These are phyloP conservation scores for Busseola fusca DNA, from an alignment of 2,888 invertebrate species.

Conservation along the genomic window DNA sequence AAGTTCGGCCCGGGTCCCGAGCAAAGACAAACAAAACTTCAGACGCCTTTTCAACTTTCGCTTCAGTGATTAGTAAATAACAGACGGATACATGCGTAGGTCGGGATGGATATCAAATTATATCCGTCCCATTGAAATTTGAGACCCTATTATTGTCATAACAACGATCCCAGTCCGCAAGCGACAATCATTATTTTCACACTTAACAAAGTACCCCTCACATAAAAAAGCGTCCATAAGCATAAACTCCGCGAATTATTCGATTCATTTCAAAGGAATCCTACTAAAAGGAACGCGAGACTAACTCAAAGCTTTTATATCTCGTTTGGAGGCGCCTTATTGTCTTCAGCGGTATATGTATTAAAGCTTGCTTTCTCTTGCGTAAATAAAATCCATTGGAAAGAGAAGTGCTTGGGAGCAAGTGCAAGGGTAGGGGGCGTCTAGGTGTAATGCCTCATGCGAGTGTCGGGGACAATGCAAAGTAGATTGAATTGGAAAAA, in stretches of 20 bases:
- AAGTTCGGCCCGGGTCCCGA: conserved; percentile 30
- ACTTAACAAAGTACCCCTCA: conserved; percentile 77
- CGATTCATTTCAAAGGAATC: conserved; percentile 89
- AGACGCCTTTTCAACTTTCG: conserved; percentile 53
- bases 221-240: conserved; percentile 81
- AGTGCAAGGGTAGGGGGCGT: conserved; percentile 79
- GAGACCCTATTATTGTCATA: conserved; percentile 64
- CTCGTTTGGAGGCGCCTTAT: conserved; percentile 87
- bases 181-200: conserved; percentile 77
- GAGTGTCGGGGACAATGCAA: conserved; percentile 88
- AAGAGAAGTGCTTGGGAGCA: conserved; percentile 82
- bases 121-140: conserved; percentile 64
- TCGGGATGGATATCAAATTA: conserved; percentile 44
- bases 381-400: conserved; percentile 88
- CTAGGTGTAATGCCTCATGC: conserved; percentile 88
- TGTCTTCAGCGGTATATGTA: conserved; percentile 88
- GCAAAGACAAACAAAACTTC: conserved; percentile 52
- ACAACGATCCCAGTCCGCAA: conserved; percentile 63
- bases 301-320: conserved; percentile 89
- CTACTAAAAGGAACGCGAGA: conserved; percentile 86
- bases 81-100: conserved; percentile 44
- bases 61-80: conserved; percentile 61
- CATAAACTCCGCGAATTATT: conserved; percentile 87
- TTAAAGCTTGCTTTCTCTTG: conserved; percentile 88
- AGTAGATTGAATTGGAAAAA: conserved; percentile 89